These are phyloP conservation scores for Chalcis sispes DNA, from an alignment of 2,888 invertebrate species.

Conservation along the genomic window DNA sequence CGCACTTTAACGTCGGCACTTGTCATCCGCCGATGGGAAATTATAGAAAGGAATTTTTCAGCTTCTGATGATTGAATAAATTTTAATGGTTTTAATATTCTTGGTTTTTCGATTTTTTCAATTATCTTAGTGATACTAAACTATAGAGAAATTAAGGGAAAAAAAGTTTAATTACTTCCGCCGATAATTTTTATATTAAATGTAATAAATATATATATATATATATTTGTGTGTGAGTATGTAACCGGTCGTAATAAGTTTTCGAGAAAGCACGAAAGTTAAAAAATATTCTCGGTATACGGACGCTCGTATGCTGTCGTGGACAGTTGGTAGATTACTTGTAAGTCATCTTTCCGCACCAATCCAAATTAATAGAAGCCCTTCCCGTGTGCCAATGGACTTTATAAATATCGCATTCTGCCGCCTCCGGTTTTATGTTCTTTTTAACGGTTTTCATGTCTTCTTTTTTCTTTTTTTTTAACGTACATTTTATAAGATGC, in stretches of 20 bases:
- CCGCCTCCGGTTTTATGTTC: background rate
- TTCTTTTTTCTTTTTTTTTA: background rate
- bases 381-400: background rate
- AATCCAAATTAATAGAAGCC: slow-evolving; percentile 44
- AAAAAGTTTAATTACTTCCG: too few species aligned
- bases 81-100: too few species aligned
- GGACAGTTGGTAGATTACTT: slow-evolving; percentile 30
- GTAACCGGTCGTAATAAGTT: background rate
- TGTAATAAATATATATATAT: too few species aligned
- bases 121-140: too few species aligned
- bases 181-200: too few species aligned
- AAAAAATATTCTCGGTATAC: background rate
- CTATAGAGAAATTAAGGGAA: too few species aligned
- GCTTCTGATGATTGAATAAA: too few species aligned
- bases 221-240: too few species aligned
- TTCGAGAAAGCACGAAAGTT: too few species aligned
- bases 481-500: too few species aligned
- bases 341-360: slow-evolving; percentile 39
- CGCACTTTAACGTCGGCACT: slow-evolving; percentile 6
- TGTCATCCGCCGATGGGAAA: background rate
- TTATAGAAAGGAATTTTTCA: too few species aligned
- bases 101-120: too few species aligned
- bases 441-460: background rate
- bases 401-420: background rate
- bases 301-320: slow-evolving; percentile 5